Base-by-base conservation (phyloP, 2,113 vertebrate species). In the Sorex araneus region DNA sequence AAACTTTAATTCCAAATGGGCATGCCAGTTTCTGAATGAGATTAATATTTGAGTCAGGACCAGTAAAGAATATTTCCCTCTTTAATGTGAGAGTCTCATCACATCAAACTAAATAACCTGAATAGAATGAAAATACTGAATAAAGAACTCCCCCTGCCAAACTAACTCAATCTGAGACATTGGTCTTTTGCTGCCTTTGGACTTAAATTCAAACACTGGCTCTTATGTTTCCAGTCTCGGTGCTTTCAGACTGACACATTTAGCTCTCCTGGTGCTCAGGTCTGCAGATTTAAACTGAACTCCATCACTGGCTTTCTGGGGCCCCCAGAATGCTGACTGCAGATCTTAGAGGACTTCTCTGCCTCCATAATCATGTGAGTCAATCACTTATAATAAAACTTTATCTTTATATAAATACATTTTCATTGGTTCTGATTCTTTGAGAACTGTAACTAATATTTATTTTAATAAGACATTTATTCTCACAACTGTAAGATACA, bases 361-460 rank as follows among this genome's bases (percentile, higher is more conserved):
- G 23, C 25, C 60, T 80, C 84, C 47, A 21, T 8, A 25, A 11
- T 13, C 74, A 34, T 0, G 9, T 3, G 25, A 84, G 79, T 30
- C 28, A 57, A 27, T 78, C 34, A 57, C 66, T 91, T 73, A 60
- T 23, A 19, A 60, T 60, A n/a, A 3, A 54, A 47, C 8, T 77
- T 6, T 25, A 2, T 60, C 0, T 43, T 2, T 66, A 57, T 16
- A 34, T 2, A 50, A 50, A 50, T 50, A 50, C 47, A 50, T 50
- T 45, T 32, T 13, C 82, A 40, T 4, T 77, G 28, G 83, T 64
- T 87, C 43, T 47, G 8, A 78, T 63, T 67, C 66, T 84, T 73
- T 70, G 57, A 91, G 30, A 70, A 63, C 69, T 60, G 23, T 70
- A 88, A 63, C 71, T 77, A 93, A 84, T 40, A 71, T 28, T 83